phyloP scores from a whole-genome alignment of 2,113 vertebrate genomes.

The Xiphophorus couchianus region DNA sequence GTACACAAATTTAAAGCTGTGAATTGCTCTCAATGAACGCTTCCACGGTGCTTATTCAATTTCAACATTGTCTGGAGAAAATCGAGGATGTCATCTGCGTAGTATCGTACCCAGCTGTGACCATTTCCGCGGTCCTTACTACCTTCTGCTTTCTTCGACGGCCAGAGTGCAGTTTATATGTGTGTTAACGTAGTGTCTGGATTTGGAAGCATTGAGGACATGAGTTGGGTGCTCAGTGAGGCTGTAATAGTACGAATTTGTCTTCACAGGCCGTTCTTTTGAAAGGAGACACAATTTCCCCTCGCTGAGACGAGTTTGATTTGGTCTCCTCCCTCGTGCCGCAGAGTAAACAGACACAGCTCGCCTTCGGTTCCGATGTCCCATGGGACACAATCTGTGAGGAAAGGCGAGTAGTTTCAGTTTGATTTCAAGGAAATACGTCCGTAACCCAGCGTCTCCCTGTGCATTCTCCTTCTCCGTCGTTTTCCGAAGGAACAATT shows the following conservation, averaged over 20 bases:
- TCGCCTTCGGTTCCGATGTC: slow-evolving; percentile 60
- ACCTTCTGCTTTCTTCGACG: slow-evolving; percentile 15
- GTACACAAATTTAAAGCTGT: slow-evolving; percentile 40
- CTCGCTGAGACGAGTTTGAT: slow-evolving; percentile 65
- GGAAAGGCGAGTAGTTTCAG: slow-evolving; percentile 71
- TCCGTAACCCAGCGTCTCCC: slow-evolving; percentile 49
- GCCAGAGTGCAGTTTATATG: background rate
- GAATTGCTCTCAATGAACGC: slow-evolving; percentile 24
- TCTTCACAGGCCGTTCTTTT: slow-evolving; percentile 30
- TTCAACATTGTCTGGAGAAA: slow-evolving; percentile 24
- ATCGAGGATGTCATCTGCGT: slow-evolving; percentile 20
- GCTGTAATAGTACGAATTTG: slow-evolving; percentile 37
- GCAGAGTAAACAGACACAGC: slow-evolving; percentile 70
- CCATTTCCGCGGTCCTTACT: background rate
- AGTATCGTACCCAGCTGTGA: slow-evolving; percentile 24
- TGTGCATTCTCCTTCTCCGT: slow-evolving; percentile 50
- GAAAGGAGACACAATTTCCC: slow-evolving; percentile 58
- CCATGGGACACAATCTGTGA: slow-evolving; percentile 65
- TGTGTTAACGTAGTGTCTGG: slow-evolving; percentile 23
- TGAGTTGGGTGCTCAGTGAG: slow-evolving; percentile 23
- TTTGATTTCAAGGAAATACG: slow-evolving; percentile 63
- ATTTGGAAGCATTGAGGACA: slow-evolving; percentile 34
- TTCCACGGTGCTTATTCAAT: slow-evolving; percentile 23
- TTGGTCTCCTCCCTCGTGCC: slow-evolving; percentile 52
- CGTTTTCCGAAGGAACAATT: slow-evolving; percentile 51